These are phyloP conservation scores for Dreissena rostriformis DNA, from an alignment of 1,140 invertebrate genomes.

Conservation along the genomic window DNA sequence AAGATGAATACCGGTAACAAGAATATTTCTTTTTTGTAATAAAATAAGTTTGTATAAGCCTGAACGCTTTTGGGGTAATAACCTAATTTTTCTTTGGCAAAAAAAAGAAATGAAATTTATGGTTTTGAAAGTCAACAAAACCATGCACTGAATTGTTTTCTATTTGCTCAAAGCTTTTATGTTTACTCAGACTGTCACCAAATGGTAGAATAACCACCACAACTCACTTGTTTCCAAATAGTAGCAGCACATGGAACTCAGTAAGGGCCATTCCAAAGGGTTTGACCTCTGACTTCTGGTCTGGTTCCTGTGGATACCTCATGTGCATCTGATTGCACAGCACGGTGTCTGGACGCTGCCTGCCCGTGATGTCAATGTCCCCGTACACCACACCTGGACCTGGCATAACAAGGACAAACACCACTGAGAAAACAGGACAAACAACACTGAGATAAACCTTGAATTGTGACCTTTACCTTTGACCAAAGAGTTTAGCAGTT, in stretches of 20 bases:
- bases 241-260: constrained; percentile 93
- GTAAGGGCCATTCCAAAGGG: constrained; percentile 92
- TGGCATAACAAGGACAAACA: constrained; percentile 55
- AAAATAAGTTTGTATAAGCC: neutral
- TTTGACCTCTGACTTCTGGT: constrained; percentile 62
- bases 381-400: constrained; percentile 82
- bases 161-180: too few relatives aligned
- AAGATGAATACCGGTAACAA: neutral
- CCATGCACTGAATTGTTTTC: neutral
- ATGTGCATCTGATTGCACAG: constrained; percentile 85
- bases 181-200: too few relatives aligned
- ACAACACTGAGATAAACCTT: too few relatives aligned
- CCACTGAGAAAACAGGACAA: neutral
- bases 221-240: constrained; percentile 88
- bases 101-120: neutral
- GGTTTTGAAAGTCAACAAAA: neutral
- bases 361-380: constrained; percentile 75
- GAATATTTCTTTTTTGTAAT: neutral
- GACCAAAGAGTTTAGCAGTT: too few relatives aligned
- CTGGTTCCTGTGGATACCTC: constrained; percentile 74
- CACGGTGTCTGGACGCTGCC: constrained; percentile 82
- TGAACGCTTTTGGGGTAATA: neutral
- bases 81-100: neutral
- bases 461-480: too few relatives aligned
- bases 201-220: too few relatives aligned